Evolutionary conservation across 2,113 vertebrate genomes (phyloP), one percentile per base, ranked within the genome.

Genomic region (Ascaphus truei): DNA sequence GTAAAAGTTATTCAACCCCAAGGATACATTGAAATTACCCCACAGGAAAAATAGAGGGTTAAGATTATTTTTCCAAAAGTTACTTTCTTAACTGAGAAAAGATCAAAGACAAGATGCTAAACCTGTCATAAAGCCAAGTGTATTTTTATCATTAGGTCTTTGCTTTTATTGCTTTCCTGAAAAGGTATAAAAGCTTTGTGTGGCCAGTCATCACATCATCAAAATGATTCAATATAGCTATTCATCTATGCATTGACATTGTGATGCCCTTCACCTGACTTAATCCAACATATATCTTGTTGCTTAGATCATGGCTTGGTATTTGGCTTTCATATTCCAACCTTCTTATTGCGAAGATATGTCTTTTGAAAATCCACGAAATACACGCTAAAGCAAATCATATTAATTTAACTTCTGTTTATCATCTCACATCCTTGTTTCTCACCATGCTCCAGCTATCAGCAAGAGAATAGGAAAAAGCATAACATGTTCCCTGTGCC

Each of bases 161-260:
- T 69, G 56, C 47, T 58, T 68, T 69, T 69, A 69, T 69, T 69
- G 66, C 66, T 69, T 69, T 69, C 56, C 66, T 69, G 66, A 69
- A 69, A 69, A 69, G 66, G 56, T 69, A 69, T 69, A 69, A 69
- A 69, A 69, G 66, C 66, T 69, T 69, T 69, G 66, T 69, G 66
- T 69, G 66, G 66, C 66, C 56, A 60, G 41, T 69, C 45, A 51
- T 69, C 66, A 51, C 66, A 60, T 69, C 66, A 69, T 51, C 66
- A 18, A 36, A 39, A 68, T 69, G 55, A 51, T 60, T 48, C 66
- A 51, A 30, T 31, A 60, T 20, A 60, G 43, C 66, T 41, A 34
- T 30, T 69, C 66, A 69, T 69, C 56, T 69, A 22, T n/a, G 30
- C 13, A 39, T 20, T 60, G 66, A 51, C 66, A 59, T 69, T 69